phyloP scores from a whole-genome alignment of 2,888 invertebrate genomes.

The Mycogona germanica region DNA sequence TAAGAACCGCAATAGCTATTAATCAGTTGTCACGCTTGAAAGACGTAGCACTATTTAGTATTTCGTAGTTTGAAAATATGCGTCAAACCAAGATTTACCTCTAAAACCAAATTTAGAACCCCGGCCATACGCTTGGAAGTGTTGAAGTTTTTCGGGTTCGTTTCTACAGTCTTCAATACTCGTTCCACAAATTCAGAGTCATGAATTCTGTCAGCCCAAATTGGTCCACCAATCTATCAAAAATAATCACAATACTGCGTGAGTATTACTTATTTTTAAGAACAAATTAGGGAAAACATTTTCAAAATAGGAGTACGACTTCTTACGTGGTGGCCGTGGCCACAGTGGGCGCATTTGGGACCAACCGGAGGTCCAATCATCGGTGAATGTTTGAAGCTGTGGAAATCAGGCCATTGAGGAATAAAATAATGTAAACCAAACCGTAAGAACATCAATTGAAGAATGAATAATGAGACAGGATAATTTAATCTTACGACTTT shows the following conservation, averaged over 20 bases:
- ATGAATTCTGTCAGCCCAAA: conserved; percentile 85
- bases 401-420: background rate
- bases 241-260: conserved; percentile 17
- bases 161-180: conserved; percentile 40
- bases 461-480: background rate
- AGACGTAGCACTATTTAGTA: background rate
- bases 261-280: conserved; percentile 1
- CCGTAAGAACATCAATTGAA: conserved; percentile 1
- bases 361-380: conserved; percentile 56
- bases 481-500: conserved; percentile 17
- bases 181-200: conserved; percentile 57
- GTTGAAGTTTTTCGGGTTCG: conserved; percentile 40
- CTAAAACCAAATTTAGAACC: conserved; percentile 57
- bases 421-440: conserved; percentile 9
- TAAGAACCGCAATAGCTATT: background rate
- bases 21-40: background rate
- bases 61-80: too few species aligned
- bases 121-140: conserved; percentile 68
- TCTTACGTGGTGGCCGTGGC: conserved; percentile 53
- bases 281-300: background rate
- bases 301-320: background rate
- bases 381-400: conserved; percentile 50
- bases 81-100: conserved; percentile 27
- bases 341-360: conserved; percentile 59
- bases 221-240: conserved; percentile 73